Conservation (phyloP, 2,113 vertebrate species). For the Bubo blakistoni region DNA sequence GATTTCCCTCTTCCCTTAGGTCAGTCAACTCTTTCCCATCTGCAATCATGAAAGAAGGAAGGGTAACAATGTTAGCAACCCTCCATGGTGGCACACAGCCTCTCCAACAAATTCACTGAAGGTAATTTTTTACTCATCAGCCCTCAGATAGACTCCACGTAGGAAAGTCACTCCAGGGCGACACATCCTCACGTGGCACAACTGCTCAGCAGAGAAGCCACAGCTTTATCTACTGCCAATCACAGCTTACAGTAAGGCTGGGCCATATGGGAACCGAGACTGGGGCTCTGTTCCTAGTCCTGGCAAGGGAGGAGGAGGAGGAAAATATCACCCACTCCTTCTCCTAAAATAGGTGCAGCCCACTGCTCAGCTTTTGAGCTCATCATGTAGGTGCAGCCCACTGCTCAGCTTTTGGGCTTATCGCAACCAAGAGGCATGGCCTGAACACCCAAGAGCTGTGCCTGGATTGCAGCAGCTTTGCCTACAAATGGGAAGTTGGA, state of each 20-base stretch:
- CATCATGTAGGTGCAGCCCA: neutral
- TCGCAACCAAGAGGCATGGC: neutral
- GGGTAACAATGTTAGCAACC: neutral
- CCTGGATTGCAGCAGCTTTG: neutral
- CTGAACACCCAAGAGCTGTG: neutral
- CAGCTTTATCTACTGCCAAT: neutral
- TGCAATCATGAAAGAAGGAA: neutral
- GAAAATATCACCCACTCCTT: conserved; percentile 17
- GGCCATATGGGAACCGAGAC: neutral
- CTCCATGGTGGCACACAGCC: neutral
- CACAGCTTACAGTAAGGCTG: neutral
- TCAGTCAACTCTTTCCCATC: neutral
- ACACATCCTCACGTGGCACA: neutral
- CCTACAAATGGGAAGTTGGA: neutral
- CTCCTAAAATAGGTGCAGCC: conserved; percentile 25
- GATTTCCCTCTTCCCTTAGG: neutral
- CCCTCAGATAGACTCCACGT: neutral
- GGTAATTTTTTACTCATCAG: neutral
- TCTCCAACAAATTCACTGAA: neutral
- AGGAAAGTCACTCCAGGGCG: neutral
- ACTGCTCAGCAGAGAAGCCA: neutral
- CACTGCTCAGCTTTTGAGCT: neutral
- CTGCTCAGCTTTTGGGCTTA: neutral
- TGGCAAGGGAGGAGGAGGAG: neutral
- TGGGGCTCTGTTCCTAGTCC: conserved; percentile 1